Base-by-base conservation (phyloP, 2,888 invertebrate genomes). In the Eulithis testata region DNA sequence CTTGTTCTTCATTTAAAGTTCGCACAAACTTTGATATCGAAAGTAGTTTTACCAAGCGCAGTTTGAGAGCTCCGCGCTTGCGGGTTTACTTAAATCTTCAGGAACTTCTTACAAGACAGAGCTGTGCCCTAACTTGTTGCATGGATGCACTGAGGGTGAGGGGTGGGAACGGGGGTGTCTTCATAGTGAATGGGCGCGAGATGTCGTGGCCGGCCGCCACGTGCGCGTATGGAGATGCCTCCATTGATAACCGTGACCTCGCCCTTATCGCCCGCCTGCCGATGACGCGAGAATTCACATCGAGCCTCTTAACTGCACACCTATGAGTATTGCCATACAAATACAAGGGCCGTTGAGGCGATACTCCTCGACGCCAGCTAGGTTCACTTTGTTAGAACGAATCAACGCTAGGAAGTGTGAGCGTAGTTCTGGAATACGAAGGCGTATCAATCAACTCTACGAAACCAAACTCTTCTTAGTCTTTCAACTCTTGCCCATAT, bases 101-200 rank as follows among this genome's bases (percentile, higher is more conserved):
- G 86, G 84, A 84, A 83, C 80, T 88, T 76, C 89, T 91, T 87
- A 82, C 81, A 90, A 91, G 90, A 89, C 83, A 77, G 81, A 83
- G 84, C 78, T 88, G 82, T 80, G 87, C 84, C 87, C 85, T 91
- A 90, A 92, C 92, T 92, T 92, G 92, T 92, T 92, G 92, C 92
- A 92, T 89, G 86, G 90, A 89, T 92, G 93, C 91, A 90, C 87
- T 84, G 84, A 84, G 86, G 86, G 85, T 80, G 79, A 81, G 82
- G 82, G 83, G 80, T 77, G 79, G 73, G 79, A 74, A 72, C 75
- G 78, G 73, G 79, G 84, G 80, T 84, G 88, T 89, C 90, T 91
- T 89, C 86, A 89, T 87, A 90, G 94, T 89, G 94, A 94, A 90
- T 91, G 91, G 89, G 91, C 88, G 87, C 90, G 91, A 89, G 91